A percentile compares a stretch with the other conserved stretches of the same genome.
phyloP scores from a whole-genome alignment of 2,888 invertebrate genomes.

The Petrolisthes manimaculis region DNA sequence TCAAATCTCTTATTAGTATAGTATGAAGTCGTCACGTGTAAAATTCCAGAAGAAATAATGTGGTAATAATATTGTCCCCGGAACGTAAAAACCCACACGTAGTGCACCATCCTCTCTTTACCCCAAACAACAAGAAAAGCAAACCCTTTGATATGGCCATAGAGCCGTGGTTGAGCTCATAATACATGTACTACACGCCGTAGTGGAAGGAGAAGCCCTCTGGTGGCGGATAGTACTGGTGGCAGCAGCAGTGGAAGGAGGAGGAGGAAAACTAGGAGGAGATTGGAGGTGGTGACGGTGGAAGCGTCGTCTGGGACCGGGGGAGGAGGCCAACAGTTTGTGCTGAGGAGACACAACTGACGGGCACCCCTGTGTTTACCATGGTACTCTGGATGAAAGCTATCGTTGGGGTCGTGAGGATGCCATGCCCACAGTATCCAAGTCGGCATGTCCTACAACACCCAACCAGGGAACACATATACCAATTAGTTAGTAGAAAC shows the following conservation, averaged over 20 bases:
- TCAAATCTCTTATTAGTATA: not conserved
- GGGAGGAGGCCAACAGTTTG: constrained; percentile 45
- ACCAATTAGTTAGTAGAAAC: not conserved
- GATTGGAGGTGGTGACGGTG: constrained; percentile 15
- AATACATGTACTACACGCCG: not conserved
- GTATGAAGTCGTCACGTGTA: not conserved
- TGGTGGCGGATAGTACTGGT: constrained; percentile 1
- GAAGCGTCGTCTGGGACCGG: constrained; percentile 11
- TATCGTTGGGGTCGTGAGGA: constrained; percentile 48
- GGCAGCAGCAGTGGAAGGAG: constrained; percentile 33
- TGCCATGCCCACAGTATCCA: constrained; percentile 60
- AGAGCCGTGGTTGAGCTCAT: constrained; percentile 25
- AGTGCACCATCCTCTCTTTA: not conserved
- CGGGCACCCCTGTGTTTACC: constrained; percentile 35
- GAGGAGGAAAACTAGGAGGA: constrained; percentile 18
- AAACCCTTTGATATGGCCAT: constrained; percentile 15
- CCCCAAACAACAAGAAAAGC: not conserved
- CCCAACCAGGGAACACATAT: not conserved
- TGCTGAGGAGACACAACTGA: constrained; percentile 44
- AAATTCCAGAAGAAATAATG: not conserved
- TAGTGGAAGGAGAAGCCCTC: not conserved
- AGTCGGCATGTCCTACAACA: constrained; percentile 43
- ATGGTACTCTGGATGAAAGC: constrained; percentile 36
- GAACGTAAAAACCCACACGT: not conserved
- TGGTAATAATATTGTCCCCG: not conserved